Percentiles rank a stretch among this genome's conserved stretches.
These are phyloP conservation scores for Sycophila sp. DNA, from an alignment of 1,140 invertebrate species.

Conservation along the genomic window DNA sequence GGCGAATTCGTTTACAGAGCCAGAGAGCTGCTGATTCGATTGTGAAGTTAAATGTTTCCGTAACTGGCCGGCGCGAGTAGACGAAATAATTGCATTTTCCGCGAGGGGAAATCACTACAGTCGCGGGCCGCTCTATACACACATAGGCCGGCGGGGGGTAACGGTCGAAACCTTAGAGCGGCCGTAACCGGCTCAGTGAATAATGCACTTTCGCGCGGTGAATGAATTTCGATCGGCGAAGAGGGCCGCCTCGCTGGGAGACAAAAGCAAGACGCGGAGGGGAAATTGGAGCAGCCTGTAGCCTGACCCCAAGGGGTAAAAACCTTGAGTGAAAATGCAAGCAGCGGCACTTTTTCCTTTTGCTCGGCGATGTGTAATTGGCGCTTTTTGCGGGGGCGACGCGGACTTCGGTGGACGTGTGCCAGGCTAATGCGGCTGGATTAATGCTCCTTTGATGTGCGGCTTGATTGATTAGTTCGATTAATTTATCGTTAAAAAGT, in stretches of 20 bases:
- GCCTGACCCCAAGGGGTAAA: neutral
- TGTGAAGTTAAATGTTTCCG: conserved; percentile 31
- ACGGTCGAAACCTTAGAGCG: conserved; percentile 6
- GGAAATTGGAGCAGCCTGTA: conserved; percentile 21
- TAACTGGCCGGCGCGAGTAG: conserved; percentile 7
- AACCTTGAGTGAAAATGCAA: neutral
- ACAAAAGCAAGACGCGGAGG: no score
- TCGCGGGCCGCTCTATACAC: no score
- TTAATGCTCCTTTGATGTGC: no score
- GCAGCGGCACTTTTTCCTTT: no score
- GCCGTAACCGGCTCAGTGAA: conserved; percentile 31
- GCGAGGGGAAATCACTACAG: conserved; percentile 32
- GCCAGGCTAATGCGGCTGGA: no score
- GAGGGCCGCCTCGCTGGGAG: neutral
- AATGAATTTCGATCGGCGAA: conserved; percentile 39
- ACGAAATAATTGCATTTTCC: conserved; percentile 38
- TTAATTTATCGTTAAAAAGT: no score
- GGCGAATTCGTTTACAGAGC: no score
- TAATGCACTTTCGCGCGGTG: conserved; percentile 34
- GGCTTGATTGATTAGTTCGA: no score
- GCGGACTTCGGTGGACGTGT: no score
- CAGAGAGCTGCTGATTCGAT: conserved; percentile 28
- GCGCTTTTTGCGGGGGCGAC: neutral
- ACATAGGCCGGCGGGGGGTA: no score
- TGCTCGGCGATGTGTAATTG: neutral